phyloP scores from a whole-genome alignment of 2,888 invertebrate genomes.

The Cordilura impudica region DNA sequence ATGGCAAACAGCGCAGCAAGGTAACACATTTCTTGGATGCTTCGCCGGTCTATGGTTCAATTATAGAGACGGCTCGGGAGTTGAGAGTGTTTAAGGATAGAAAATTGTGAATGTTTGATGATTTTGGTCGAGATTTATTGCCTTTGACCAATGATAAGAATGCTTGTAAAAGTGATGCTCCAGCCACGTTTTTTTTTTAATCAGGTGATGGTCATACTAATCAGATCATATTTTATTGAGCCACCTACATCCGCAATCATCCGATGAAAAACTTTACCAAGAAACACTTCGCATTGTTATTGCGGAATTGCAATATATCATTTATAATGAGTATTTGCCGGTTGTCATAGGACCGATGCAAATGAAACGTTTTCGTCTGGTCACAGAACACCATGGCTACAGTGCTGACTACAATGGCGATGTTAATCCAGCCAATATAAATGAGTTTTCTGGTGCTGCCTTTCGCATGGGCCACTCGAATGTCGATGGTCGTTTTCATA shows the following conservation, averaged over 20 bases:
- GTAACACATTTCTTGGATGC: conserved; percentile 86
- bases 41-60: conserved; percentile 87
- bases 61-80: conserved; percentile 79
- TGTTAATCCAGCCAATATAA: conserved; percentile 86
- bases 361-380: conserved; percentile 82
- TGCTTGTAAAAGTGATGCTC: conserved; percentile 81
- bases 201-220: conserved; percentile 84
- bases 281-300: conserved; percentile 86
- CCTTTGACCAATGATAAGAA: conserved; percentile 82
- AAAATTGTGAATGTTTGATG: conserved; percentile 81
- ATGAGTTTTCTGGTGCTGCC: conserved; percentile 90
- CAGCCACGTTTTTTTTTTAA: conserved; percentile 83
- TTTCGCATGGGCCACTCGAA: conserved; percentile 92
- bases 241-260: conserved; percentile 85
- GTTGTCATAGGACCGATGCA: conserved; percentile 83
- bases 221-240: conserved; percentile 85
- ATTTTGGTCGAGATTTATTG: conserved; percentile 83
- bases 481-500: conserved; percentile 83
- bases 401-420: conserved; percentile 83
- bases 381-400: conserved; percentile 79
- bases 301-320: conserved; percentile 88
- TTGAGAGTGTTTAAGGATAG: conserved; percentile 83
- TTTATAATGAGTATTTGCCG: conserved; percentile 90
- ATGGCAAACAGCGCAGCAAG: conserved; percentile 84
- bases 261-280: conserved; percentile 85